Conservation (phyloP, 2,888 invertebrate genomes). For the Ornithoptera priamus region DNA sequence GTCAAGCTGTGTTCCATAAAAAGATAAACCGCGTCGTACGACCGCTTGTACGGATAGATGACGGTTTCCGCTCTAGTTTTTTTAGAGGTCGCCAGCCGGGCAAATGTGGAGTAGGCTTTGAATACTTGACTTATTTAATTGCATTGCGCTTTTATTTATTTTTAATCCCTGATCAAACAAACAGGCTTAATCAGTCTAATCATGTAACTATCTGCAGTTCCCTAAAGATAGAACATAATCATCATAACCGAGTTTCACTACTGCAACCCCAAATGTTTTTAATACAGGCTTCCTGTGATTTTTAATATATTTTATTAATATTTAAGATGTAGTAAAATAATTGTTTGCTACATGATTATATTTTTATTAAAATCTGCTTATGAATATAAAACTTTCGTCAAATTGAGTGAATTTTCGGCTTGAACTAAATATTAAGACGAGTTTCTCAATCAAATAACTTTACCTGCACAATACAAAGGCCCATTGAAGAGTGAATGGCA, state of each 20-base stretch:
- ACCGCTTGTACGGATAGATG: constrained; percentile 24
- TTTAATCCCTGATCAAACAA: neutral
- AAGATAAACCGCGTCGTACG: constrained; percentile 11
- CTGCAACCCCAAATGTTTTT: no score
- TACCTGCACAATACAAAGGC: constrained; percentile 14
- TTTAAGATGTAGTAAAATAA: no score
- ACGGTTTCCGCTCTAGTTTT: constrained; percentile 31
- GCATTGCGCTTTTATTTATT: constrained; percentile 13
- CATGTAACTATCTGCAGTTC: neutral
- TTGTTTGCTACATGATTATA: no score
- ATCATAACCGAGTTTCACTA: neutral
- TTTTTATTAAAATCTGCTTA: no score
- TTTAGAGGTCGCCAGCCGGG: constrained; percentile 27
- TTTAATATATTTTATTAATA: no score
- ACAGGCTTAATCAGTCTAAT: neutral
- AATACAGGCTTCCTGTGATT: no score
- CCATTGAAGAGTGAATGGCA: constrained; percentile 6
- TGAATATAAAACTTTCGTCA: neutral
- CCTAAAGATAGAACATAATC: neutral
- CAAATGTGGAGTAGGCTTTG: constrained; percentile 15
- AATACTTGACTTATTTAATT: constrained; percentile 21
- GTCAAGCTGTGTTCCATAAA: constrained; percentile 14
- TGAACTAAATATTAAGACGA: neutral
- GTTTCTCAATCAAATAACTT: neutral
- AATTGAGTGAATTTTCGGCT: neutral